phyloP scores from a whole-genome alignment of 2,113 vertebrate species.

The Setophaga kirtlandii region DNA sequence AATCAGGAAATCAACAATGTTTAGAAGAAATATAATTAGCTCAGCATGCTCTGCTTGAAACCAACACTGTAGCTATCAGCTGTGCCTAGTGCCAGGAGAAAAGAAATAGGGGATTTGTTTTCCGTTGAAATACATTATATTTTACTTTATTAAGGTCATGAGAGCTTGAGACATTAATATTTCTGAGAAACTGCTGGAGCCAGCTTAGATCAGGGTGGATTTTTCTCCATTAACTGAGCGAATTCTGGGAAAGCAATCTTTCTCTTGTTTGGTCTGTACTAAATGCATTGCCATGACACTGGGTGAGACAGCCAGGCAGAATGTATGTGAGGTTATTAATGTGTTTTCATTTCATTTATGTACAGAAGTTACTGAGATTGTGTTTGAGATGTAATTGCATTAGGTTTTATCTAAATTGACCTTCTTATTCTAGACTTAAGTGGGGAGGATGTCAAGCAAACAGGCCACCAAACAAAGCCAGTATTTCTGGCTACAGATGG shows the following conservation, averaged over 20 bases:
- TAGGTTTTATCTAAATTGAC: background rate
- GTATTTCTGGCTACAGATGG: background rate
- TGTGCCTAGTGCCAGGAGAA: background rate
- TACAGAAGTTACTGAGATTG: background rate
- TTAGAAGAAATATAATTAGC: slow-evolving; percentile 66
- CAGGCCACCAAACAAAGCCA: accelerated
- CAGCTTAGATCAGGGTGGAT: background rate
- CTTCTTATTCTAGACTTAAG: background rate
- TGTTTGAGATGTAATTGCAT: background rate
- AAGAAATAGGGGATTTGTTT: slow-evolving; percentile 30
- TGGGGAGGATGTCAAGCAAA: background rate
- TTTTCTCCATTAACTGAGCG: slow-evolving; percentile 8
- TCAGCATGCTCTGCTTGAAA: slow-evolving; percentile 37
- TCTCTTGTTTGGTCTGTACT: background rate
- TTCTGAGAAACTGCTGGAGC: slow-evolving; percentile 24
- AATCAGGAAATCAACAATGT: slow-evolving; percentile 61
- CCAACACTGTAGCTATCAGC: slow-evolving; percentile 18
- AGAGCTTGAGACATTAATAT: slow-evolving; percentile 22
- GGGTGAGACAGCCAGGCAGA: background rate
- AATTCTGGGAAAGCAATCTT: slow-evolving; percentile 34
- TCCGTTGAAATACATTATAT: background rate
- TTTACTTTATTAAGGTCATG: slow-evolving; percentile 3
- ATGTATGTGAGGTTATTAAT: background rate
- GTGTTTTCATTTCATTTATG: slow-evolving; percentile 3
- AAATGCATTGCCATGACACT: background rate